Evolutionary conservation across 2,888 invertebrate genomes (phyloP).

Genomic region (Leuctra nigra): DNA sequence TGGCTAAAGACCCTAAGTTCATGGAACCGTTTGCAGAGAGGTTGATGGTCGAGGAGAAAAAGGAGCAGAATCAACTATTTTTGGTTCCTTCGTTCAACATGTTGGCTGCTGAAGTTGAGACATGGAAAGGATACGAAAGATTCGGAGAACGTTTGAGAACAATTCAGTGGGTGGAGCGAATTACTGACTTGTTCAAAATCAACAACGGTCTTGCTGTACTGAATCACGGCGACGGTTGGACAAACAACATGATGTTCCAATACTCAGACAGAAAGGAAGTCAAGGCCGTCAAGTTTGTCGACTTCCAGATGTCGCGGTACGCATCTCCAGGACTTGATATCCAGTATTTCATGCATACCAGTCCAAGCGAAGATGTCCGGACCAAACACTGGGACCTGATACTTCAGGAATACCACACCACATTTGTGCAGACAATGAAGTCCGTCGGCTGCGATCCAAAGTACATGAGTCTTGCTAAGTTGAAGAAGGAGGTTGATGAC

Average conservation of each 20-base stretch:
- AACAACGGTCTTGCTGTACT: constrained; percentile 20
- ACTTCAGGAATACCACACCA: constrained; percentile 23
- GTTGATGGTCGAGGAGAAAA: neutral
- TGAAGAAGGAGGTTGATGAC: constrained; percentile 26
- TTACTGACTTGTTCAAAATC: constrained; percentile 6
- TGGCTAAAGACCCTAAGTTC: constrained; percentile 11
- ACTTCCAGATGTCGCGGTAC: constrained; percentile 27
- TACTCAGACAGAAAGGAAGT: neutral
- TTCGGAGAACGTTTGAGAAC: constrained; percentile 13
- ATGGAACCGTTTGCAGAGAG: constrained; percentile 18
- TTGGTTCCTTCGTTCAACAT: neutral
- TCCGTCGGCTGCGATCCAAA: constrained; percentile 1
- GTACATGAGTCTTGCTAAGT: constrained; percentile 22
- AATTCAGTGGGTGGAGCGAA: neutral
- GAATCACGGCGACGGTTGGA: constrained; percentile 28
- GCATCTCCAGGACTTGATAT: constrained; percentile 26
- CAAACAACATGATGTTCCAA: constrained; percentile 27
- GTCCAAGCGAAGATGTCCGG: constrained; percentile 20
- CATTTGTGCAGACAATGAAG: constrained; percentile 13
- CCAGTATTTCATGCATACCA: constrained; percentile 27
- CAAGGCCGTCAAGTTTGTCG: constrained; percentile 25
- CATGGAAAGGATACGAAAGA: constrained; percentile 20
- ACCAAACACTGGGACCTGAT: constrained; percentile 19
- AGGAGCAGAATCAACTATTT: neutral
- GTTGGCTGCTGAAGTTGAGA: constrained; percentile 14